Evolutionary conservation across 2,113 vertebrate genomes (phyloP).

Genomic region (Pterocles gutturalis): DNA sequence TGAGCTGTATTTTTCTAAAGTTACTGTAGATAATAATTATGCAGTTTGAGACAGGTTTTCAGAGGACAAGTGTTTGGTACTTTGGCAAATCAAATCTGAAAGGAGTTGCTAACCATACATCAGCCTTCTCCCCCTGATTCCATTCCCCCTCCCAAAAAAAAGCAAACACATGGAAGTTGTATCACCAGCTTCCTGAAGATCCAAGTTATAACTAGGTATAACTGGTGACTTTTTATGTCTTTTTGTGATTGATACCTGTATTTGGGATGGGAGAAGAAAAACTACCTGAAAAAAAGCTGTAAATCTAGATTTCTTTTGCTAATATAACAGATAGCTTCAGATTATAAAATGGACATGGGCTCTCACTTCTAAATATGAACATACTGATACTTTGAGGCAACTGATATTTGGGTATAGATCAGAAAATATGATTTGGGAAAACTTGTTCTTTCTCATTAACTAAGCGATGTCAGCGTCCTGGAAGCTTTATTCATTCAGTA

Average conservation of each 20-base stretch:
- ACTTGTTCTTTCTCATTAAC: background rate
- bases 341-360: background rate
- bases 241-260: background rate
- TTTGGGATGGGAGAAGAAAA: background rate
- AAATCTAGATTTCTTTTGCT: background rate
- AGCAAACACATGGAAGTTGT: background rate
- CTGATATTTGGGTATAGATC: background rate
- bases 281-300: background rate
- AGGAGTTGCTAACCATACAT: background rate
- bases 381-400: background rate
- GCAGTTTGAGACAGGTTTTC: background rate
- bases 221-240: background rate
- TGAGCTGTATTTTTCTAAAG: background rate
- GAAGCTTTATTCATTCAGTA: background rate
- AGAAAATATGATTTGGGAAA: background rate
- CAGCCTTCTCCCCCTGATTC: background rate
- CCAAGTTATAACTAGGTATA: background rate
- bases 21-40: background rate
- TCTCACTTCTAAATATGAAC: background rate
- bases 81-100: background rate
- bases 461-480: background rate
- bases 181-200: background rate
- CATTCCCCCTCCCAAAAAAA: fast-evolving
- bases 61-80: background rate
- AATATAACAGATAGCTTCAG: background rate